Evolutionary conservation across 2,797 vertebrate genomes (phyloP).

Genomic region (Parauchenoglanis punctatus): DNA sequence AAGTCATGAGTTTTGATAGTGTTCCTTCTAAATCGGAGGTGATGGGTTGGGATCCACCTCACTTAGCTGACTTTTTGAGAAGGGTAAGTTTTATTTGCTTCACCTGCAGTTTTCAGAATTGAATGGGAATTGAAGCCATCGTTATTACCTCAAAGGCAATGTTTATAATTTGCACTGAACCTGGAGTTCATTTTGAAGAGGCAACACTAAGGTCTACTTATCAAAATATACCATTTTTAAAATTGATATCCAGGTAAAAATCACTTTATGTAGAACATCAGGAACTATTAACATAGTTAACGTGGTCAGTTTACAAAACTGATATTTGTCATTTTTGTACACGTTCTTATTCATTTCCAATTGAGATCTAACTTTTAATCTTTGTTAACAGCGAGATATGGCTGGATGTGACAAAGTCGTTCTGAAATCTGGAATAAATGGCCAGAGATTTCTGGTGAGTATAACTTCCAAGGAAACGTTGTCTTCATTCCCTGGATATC

Average conservation of each 20-base stretch:
- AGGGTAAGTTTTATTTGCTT: constrained; percentile 69
- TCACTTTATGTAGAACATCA: neutral
- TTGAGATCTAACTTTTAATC: neutral
- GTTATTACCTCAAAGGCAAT: neutral
- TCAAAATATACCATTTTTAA: neutral
- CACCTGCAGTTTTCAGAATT: neutral
- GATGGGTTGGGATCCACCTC: constrained; percentile 69
- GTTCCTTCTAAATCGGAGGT: constrained; percentile 69
- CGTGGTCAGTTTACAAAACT: neutral
- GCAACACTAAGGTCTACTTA: neutral
- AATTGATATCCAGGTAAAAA: neutral
- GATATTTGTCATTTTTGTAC: neutral
- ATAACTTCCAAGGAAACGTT: neutral
- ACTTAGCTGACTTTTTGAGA: constrained; percentile 73
- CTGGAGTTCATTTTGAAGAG: neutral
- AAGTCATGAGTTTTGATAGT: constrained; percentile 68
- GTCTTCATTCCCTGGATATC: neutral
- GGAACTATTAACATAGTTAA: neutral
- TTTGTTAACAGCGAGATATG: constrained; percentile 76
- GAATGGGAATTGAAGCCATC: neutral
- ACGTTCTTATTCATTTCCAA: constrained; percentile 7
- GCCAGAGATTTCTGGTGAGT: constrained; percentile 91
- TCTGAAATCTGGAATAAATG: constrained; percentile 81
- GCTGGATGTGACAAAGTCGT: constrained; percentile 88
- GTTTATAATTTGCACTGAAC: neutral